Percentiles rank a stretch among this genome's conserved stretches.
Conservation (phyloP, 2,797 vertebrate species). For the Graptemys geographica region DNA sequence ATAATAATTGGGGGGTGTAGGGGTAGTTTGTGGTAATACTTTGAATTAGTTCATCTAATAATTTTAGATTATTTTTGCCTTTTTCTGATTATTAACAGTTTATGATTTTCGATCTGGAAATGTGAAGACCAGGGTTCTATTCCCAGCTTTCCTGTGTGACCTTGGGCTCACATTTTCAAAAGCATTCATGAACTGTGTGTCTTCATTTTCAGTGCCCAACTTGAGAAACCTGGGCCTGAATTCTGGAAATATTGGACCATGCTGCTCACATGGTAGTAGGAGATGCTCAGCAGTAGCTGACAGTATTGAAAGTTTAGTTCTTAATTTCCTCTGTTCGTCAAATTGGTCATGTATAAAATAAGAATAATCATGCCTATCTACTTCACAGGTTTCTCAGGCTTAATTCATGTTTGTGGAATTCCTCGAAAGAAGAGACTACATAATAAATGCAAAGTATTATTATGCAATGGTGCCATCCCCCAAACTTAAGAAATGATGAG, state of each 20-base stretch:
- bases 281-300: not conserved
- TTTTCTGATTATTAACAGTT: not conserved
- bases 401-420: not conserved
- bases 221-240: not conserved
- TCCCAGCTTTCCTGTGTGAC: not conserved
- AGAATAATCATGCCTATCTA: not conserved
- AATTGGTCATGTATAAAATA: not conserved
- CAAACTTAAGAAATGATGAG: too few relatives aligned
- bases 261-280: not conserved
- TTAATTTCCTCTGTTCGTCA: not conserved
- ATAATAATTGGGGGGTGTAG: too few relatives aligned
- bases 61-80: too few relatives aligned
- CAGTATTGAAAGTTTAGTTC: not conserved
- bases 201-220: not conserved
- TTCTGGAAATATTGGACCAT: not conserved
- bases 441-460: not conserved
- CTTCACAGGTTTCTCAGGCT: not conserved
- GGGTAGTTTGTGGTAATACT: too few relatives aligned
- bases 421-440: not conserved
- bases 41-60: too few relatives aligned
- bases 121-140: fast-evolving
- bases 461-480: not conserved
- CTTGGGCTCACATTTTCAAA: not conserved
- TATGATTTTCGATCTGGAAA: not conserved
- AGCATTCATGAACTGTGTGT: not conserved